These are phyloP conservation scores for Fulica atra DNA, from an alignment of 2,113 vertebrate species.

Conservation along the genomic window DNA sequence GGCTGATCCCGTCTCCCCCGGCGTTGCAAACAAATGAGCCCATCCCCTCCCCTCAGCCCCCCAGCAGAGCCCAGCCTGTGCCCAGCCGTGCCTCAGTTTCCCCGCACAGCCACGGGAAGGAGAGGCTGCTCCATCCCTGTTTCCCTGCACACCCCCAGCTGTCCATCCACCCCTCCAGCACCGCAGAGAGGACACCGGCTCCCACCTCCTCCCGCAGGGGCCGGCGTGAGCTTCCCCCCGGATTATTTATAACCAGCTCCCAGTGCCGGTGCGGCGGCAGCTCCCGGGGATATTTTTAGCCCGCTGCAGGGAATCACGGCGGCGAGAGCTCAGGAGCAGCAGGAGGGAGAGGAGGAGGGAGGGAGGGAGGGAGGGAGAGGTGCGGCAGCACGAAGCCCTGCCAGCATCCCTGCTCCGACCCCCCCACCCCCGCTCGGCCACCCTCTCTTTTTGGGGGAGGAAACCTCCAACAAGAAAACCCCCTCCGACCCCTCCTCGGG, in stretches of 20 bases:
- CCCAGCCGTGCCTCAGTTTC: slow-evolving; percentile 4
- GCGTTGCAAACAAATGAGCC: rapidly evolving
- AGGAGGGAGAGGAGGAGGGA: neutral
- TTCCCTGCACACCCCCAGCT: neutral
- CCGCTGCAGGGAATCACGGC: slow-evolving; percentile 42
- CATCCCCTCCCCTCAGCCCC: neutral
- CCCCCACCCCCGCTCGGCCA: neutral
- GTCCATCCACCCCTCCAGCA: neutral
- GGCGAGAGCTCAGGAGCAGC: neutral
- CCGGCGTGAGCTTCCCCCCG: neutral
- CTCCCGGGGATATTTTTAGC: slow-evolving; percentile 66
- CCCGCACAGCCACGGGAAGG: neutral
- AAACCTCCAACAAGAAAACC: neutral
- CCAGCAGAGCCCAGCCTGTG: neutral
- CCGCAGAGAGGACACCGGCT: neutral
- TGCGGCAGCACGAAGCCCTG: neutral
- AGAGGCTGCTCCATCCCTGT: neutral
- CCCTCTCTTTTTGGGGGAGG: neutral
- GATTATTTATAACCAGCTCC: slow-evolving; percentile 39
- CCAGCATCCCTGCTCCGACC: neutral
- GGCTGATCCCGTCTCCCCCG: neutral
- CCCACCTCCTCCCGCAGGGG: neutral
- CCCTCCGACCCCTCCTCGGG: neutral
- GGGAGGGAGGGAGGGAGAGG: neutral
- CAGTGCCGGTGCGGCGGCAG: slow-evolving; percentile 16